Evolutionary conservation across 2,797 vertebrate genomes (phyloP), one percentile per base, ranked within the genome.

Genomic region (Menidia menidia): DNA sequence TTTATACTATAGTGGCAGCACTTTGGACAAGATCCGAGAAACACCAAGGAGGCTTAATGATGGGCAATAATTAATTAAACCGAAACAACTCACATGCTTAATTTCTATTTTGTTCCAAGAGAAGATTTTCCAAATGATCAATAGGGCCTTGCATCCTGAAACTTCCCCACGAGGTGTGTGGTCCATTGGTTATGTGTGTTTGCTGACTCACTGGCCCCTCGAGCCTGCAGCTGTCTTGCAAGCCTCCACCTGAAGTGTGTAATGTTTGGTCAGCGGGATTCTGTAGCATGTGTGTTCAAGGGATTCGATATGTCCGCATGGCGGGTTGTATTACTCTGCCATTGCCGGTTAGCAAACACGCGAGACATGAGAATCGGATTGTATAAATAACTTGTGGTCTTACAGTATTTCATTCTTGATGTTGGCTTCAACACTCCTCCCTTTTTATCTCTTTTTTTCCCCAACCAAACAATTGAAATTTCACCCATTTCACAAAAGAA

Each of bases 191-290:
- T 55, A 32, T 53, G 62, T 60, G 44, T 59, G 54, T 77, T 19
- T 66, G 72, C 32, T 18, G 64, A 62, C 31, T 30, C 44, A 15
- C 43, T 15, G 12, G 58, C 70, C 53, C 66, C 41, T 56, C 25
- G 52, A 71, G 53, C 47, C 60, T 33, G 54, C 68, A 25, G n/a
- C 64, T 54, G 73, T 78, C 75, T 71, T 76, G 64, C 79, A 51
- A 42, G 72, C 54, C 68, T 82, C 56, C 64, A 71, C 77, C 73
- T 82, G 57, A 61, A 74, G 66, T 69, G 54, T 73, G 70, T 77
- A 54, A 84, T 89, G 89, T 90, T 86, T 91, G 89, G 87, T 91
- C 88, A 79, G 68, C 78, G 87, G 85, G 88, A 88, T 89, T 68
- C 25, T 69, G 59, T 59, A 66, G 64, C 55, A 71, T 69, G 73